Conservation (phyloP, 2,888 invertebrate genomes). For the Boloria selene region DNA sequence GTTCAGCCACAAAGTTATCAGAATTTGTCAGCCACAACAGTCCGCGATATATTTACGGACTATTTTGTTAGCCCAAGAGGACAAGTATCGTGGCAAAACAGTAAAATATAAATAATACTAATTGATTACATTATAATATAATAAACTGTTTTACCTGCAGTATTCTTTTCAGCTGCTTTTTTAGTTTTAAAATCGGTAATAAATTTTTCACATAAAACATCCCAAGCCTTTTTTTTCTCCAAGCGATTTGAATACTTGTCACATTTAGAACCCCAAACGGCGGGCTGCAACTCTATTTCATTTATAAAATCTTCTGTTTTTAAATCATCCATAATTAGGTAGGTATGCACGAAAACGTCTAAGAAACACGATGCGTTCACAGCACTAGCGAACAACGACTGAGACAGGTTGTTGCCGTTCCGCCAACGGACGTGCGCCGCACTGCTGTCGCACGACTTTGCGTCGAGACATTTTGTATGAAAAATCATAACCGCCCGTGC, state of each 20-base stretch:
- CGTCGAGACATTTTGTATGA: slow-evolving; percentile 9
- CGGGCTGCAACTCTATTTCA: neutral
- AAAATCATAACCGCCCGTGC: slow-evolving; percentile 9
- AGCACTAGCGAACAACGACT: neutral
- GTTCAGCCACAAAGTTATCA: slow-evolving; percentile 8
- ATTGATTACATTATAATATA: slow-evolving; percentile 6
- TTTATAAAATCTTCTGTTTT: slow-evolving; percentile 7
- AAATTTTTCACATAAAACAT: no score
- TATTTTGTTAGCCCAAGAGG: slow-evolving; percentile 10
- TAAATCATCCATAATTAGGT: slow-evolving; percentile 2
- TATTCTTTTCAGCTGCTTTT: neutral
- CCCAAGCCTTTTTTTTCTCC: no score
- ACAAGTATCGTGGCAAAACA: slow-evolving; percentile 7
- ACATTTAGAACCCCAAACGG: no score
- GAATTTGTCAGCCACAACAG: slow-evolving; percentile 10
- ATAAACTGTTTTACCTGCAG: neutral
- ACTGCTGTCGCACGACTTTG: slow-evolving; percentile 8
- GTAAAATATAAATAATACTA: slow-evolving; percentile 6
- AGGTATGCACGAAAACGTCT: neutral
- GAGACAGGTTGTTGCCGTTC: slow-evolving; percentile 6
- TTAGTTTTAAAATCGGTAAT: neutral
- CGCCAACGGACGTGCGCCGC: slow-evolving; percentile 8
- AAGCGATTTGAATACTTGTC: no score
- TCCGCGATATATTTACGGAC: slow-evolving; percentile 10
- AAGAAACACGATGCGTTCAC: slow-evolving; percentile 9